These are phyloP conservation scores for Tholera decimalis DNA, from an alignment of 2,888 invertebrate genomes.

Conservation along the genomic window DNA sequence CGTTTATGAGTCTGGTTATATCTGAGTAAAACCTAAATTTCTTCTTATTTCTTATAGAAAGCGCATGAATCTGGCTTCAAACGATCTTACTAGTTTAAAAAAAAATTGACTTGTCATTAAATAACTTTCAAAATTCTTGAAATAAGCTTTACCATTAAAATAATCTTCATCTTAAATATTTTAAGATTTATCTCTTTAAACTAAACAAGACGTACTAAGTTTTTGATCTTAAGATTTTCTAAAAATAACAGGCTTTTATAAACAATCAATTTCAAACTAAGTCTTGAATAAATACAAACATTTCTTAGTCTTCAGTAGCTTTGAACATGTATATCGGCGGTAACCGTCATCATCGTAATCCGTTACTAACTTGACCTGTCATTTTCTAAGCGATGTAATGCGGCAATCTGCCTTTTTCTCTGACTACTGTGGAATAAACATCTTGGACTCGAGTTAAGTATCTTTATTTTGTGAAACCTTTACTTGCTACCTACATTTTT, in stretches of 20 bases:
- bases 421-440: too few species aligned
- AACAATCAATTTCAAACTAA: not conserved
- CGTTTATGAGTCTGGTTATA: not conserved
- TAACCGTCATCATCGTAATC: too few species aligned
- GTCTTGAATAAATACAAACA: not conserved
- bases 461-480: too few species aligned
- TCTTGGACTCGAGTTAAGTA: too few species aligned
- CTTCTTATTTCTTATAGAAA: not conserved
- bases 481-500: too few species aligned
- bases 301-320: not conserved
- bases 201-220: not conserved
- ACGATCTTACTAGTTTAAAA: not conserved
- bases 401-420: too few species aligned
- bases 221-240: constrained; percentile 5
- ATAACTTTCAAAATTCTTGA: not conserved
- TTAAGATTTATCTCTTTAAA: constrained; percentile 10
- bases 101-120: not conserved
- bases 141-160: not conserved
- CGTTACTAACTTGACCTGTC: too few species aligned
- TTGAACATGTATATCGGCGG: too few species aligned
- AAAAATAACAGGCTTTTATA: not conserved
- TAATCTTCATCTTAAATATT: constrained; percentile 7
- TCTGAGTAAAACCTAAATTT: not conserved
- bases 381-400: too few species aligned
- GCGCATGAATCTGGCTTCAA: not conserved